phyloP scores from a whole-genome alignment of 1,140 invertebrate genomes.

The Conopomorpha cramerella region DNA sequence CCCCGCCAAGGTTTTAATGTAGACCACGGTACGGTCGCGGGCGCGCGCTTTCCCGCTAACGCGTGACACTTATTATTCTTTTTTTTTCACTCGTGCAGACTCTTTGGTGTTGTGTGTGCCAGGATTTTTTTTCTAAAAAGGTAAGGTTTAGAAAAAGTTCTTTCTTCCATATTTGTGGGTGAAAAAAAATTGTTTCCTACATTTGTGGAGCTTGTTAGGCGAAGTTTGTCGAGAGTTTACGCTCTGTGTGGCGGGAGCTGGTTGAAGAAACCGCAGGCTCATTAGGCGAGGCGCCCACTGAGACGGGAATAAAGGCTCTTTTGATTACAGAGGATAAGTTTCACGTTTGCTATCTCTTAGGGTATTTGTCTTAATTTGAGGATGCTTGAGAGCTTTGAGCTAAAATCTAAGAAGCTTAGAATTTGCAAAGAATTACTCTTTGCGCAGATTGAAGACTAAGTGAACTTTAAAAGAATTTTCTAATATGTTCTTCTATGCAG shows the following conservation, averaged over 20 bases:
- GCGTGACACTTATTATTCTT: slow-evolving; percentile 31
- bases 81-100: background rate
- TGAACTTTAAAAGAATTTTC: no score
- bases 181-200: background rate
- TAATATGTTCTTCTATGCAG: no score
- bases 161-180: background rate
- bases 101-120: slow-evolving; percentile 21
- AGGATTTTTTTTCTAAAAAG: slow-evolving; percentile 10
- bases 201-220: slow-evolving; percentile 6
- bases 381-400: no score
- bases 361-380: no score
- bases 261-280: slow-evolving; percentile 45
- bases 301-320: no score
- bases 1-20: slow-evolving; percentile 60
- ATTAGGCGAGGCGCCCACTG: slow-evolving; percentile 45
- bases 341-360: no score
- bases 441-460: no score
- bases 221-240: slow-evolving; percentile 31
- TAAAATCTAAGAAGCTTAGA: no score
- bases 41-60: slow-evolving; percentile 44
- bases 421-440: no score
- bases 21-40: slow-evolving; percentile 54
- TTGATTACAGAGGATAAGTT: no score
- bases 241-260: slow-evolving; percentile 10
- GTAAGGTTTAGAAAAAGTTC: no score